phyloP scores from a whole-genome alignment of 2,113 vertebrate genomes.

The Xiphorhynchus elegans region DNA sequence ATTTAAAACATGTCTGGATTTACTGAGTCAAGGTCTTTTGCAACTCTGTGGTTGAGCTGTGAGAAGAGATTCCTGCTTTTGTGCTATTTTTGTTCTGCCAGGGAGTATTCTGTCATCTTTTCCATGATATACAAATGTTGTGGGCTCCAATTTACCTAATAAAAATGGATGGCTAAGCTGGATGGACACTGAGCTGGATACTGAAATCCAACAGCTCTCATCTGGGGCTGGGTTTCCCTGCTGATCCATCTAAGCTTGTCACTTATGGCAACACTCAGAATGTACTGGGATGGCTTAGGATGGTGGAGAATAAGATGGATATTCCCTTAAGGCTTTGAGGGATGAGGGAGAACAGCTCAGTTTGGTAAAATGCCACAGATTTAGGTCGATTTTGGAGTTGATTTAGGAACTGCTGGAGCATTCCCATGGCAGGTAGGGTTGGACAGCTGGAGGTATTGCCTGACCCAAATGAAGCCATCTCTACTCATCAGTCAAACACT shows the following conservation, averaged over 20 bases:
- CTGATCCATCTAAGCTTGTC: not conserved
- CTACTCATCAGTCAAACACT: not conserved
- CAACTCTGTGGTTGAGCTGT: not conserved
- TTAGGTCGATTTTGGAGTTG: not conserved
- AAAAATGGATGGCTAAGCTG: not conserved
- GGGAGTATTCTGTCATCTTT: not conserved
- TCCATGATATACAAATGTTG: not conserved
- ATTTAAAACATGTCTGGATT: not conserved
- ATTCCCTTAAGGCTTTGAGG: not conserved
- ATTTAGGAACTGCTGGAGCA: not conserved
- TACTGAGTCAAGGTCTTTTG: conserved; percentile 15
- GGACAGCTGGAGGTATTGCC: not conserved
- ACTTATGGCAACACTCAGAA: not conserved
- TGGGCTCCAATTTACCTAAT: not conserved
- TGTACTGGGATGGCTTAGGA: not conserved
- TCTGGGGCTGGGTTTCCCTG: not conserved
- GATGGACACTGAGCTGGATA: not conserved
- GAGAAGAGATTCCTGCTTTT: conserved; percentile 6
- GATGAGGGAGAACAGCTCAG: not conserved
- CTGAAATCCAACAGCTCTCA: not conserved
- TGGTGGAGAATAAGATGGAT: not conserved
- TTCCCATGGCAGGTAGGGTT: not conserved
- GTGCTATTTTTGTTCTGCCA: not conserved
- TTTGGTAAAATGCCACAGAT: not conserved
- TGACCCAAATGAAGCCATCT: not conserved